phyloP scores from a whole-genome alignment of 2,113 vertebrate genomes.

The Tragelaphus strepsiceros region DNA sequence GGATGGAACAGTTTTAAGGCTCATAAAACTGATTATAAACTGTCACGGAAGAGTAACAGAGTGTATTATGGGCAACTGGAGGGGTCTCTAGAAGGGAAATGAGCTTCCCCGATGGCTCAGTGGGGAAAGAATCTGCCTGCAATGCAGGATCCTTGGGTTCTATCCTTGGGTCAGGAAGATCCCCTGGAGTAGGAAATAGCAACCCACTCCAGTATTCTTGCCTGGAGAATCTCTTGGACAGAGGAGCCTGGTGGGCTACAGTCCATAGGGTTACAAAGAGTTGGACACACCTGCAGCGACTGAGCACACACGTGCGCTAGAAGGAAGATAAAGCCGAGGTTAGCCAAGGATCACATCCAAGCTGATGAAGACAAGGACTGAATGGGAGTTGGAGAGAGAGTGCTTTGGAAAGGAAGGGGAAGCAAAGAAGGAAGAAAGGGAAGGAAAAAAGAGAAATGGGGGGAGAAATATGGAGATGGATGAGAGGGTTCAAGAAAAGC shows the following conservation, averaged over 20 bases:
- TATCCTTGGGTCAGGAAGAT: background rate
- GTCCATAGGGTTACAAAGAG: background rate
- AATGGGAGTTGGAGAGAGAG: background rate
- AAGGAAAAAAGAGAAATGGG: background rate
- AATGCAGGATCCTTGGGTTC: background rate
- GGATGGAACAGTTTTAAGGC: slow-evolving; percentile 44
- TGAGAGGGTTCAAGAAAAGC: background rate
- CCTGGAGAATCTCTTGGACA: background rate
- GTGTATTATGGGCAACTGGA: slow-evolving; percentile 45
- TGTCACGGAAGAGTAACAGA: slow-evolving; percentile 38
- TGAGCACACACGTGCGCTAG: background rate
- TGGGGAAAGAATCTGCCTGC: background rate
- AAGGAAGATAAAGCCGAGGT: slow-evolving; percentile 57
- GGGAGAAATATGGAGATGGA: background rate
- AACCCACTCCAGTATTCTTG: background rate
- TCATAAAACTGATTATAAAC: slow-evolving; percentile 75
- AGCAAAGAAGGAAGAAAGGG: background rate
- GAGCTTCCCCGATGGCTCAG: background rate
- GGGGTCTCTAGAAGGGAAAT: slow-evolving; percentile 60
- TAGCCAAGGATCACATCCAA: background rate
- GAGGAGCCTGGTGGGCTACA: background rate
- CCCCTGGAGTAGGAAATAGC: background rate
- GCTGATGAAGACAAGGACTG: background rate
- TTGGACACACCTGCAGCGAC: background rate
- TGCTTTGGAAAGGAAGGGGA: background rate